phyloP scores from a whole-genome alignment of 2,113 vertebrate genomes.

The Sinocyclocheilus anophthalmus region DNA sequence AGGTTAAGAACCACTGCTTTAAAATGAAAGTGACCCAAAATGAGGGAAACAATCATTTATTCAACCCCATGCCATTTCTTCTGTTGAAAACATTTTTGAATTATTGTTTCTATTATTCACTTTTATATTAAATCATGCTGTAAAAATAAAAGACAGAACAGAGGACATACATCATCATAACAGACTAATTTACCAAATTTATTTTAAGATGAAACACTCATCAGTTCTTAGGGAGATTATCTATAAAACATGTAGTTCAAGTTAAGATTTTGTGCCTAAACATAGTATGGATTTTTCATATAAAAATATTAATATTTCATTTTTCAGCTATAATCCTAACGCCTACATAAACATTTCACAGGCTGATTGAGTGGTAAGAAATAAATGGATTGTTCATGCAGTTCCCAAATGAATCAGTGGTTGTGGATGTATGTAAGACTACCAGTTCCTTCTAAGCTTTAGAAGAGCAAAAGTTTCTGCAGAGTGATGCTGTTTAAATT shows the following conservation, averaged over 20 bases:
- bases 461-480: no score
- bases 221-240: background rate
- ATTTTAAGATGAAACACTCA: background rate
- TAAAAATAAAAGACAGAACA: background rate
- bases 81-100: no score
- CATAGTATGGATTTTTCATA: slow-evolving; percentile 14
- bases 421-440: slow-evolving; percentile 17
- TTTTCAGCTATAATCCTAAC: slow-evolving; percentile 30
- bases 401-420: slow-evolving; percentile 20
- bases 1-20: no score
- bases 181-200: background rate
- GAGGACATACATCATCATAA: background rate
- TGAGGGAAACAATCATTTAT: no score
- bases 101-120: no score
- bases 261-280: slow-evolving; percentile 22
- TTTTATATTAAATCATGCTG: background rate
- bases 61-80: no score
- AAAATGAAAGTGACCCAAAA: no score
- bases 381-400: background rate
- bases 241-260: slow-evolving; percentile 1
- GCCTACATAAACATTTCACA: slow-evolving; percentile 32
- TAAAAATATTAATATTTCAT: background rate
- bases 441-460: slow-evolving; percentile 29
- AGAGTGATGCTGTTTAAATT: slow-evolving; percentile 22
- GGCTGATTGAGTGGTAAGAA: slow-evolving; percentile 32